phyloP scores from a whole-genome alignment of 2,113 vertebrate genomes.

The Thymallus thymallus region DNA sequence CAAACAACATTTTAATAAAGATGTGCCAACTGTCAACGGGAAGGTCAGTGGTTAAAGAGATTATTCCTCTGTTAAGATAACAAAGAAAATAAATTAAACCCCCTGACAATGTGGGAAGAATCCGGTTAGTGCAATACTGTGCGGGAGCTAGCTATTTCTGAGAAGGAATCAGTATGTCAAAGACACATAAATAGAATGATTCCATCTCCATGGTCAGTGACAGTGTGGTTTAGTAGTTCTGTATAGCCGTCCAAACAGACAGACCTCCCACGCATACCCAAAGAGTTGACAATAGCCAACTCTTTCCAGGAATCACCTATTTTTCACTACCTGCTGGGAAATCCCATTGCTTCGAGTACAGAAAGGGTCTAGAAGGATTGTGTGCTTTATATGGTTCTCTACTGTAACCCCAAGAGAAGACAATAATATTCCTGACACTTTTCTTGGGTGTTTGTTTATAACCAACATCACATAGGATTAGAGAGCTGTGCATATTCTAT shows the following conservation, averaged over 20 bases:
- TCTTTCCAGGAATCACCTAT: background rate
- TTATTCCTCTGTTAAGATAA: slow-evolving; percentile 39
- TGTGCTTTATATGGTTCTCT: no score
- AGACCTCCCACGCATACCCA: background rate
- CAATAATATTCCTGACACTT: no score
- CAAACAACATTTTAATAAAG: slow-evolving; percentile 50
- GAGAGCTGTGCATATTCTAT: background rate
- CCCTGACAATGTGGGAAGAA: background rate
- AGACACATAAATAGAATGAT: no score
- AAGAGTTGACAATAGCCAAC: background rate
- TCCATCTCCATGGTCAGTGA: background rate
- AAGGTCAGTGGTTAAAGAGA: slow-evolving; percentile 41
- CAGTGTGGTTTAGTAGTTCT: background rate
- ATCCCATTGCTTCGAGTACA: no score
- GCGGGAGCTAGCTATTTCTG: background rate
- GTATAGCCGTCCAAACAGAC: background rate
- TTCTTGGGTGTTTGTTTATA: no score
- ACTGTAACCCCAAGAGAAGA: no score
- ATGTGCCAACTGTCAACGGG: slow-evolving; percentile 33
- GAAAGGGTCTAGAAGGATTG: no score
- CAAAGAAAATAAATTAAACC: background rate
- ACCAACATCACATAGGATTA: background rate
- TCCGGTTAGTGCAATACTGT: background rate
- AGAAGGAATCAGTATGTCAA: background rate
- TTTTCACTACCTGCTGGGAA: no score